Percentiles rank a stretch among this genome's conserved stretches.
Evolutionary conservation across 2,888 invertebrate genomes (phyloP).

Genomic region (Apamea monoglypha): DNA sequence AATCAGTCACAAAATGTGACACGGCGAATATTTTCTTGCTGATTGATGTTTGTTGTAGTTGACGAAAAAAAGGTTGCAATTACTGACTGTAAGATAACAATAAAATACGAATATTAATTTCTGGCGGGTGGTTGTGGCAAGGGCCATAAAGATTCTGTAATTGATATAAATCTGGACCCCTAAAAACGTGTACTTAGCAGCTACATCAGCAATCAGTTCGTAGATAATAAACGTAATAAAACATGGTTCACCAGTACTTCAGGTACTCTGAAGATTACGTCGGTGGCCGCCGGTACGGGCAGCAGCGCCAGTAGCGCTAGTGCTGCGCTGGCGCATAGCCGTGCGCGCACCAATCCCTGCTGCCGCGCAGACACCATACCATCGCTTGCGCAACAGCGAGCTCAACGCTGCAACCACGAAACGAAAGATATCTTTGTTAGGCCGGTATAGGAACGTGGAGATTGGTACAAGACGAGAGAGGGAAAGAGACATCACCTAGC

Average conservation of each 20-base stretch:
- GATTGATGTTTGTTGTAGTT: not conserved
- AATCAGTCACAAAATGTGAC: not conserved
- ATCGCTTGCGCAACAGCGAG: slow-evolving; percentile 57
- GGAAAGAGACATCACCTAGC: not conserved
- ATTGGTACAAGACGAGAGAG: not conserved
- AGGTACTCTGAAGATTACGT: slow-evolving; percentile 86
- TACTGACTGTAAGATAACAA: not conserved
- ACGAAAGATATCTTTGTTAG: not conserved
- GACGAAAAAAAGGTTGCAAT: not conserved
- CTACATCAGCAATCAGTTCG: not conserved
- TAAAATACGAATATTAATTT: not conserved
- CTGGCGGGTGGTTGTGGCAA: not conserved
- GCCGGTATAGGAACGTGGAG: not conserved
- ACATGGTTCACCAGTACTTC: slow-evolving; percentile 81
- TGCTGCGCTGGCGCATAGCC: slow-evolving; percentile 62
- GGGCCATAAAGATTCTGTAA: not conserved
- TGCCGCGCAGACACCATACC: slow-evolving; percentile 62
- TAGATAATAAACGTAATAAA: slow-evolving; percentile 8
- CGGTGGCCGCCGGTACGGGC: slow-evolving; percentile 63
- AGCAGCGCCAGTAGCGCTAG: slow-evolving; percentile 70
- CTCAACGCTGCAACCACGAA: slow-evolving; percentile 31
- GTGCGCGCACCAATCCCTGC: slow-evolving; percentile 47
- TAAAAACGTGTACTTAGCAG: not conserved
- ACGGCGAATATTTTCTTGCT: not conserved
- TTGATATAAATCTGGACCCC: not conserved